Conservation (phyloP, 2,113 vertebrate genomes). For the Drymodes brunneopygia region DNA sequence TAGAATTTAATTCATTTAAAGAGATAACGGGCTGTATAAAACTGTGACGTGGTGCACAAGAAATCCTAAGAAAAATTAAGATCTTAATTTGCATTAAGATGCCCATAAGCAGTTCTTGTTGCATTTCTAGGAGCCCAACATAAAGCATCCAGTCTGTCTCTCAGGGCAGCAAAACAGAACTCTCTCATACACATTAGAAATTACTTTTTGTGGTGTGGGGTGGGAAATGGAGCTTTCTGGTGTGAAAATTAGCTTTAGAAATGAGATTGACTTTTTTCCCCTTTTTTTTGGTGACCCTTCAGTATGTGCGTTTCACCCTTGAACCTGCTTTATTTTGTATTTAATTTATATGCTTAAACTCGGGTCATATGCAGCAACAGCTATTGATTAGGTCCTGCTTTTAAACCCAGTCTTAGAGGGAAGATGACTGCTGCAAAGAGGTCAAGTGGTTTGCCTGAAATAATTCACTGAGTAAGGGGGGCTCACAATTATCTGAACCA, state of each 20-base stretch:
- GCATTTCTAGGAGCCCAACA: background rate
- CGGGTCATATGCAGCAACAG: background rate
- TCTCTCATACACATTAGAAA: background rate
- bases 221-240: background rate
- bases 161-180: background rate
- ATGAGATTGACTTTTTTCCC: rapidly evolving
- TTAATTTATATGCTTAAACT: slow-evolving; percentile 5
- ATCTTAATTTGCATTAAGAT: background rate
- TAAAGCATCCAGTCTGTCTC: background rate
- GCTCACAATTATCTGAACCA: background rate
- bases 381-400: slow-evolving; percentile 14
- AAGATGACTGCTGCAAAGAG: background rate
- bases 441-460: background rate
- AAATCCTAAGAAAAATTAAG: background rate
- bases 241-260: background rate
- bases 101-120: background rate
- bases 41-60: background rate
- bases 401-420: background rate
- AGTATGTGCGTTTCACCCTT: background rate
- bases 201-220: background rate
- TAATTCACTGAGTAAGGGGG: background rate
- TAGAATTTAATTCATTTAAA: background rate
- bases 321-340: background rate
- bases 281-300: background rate
- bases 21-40: background rate